Evolutionary conservation across 2,113 vertebrate species (phyloP).

Genomic region (Amazona vittata): DNA sequence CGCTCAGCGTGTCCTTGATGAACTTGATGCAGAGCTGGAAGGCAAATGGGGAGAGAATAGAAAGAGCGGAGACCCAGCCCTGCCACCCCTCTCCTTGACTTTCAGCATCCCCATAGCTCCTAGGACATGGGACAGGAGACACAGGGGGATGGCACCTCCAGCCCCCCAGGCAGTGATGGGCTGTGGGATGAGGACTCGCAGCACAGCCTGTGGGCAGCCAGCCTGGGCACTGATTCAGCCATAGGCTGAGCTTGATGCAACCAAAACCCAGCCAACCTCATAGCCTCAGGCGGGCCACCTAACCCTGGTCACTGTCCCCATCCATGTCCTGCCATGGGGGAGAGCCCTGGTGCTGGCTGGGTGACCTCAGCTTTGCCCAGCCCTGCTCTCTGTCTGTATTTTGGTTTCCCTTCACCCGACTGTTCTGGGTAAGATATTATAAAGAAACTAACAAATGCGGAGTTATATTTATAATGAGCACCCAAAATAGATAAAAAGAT

Average conservation of each 20-base stretch:
- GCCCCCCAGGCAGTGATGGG: not conserved
- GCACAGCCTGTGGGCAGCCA: not conserved
- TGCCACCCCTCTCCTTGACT: accelerated
- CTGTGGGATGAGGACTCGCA: not conserved
- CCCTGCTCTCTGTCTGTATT: not conserved
- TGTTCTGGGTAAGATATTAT: not conserved
- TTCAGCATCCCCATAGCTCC: not conserved
- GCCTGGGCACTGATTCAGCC: not conserved
- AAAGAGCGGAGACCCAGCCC: accelerated
- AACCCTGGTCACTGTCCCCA: not conserved
- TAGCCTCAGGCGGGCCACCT: not conserved
- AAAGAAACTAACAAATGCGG: not conserved
- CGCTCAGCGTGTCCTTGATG: constrained; percentile 72
- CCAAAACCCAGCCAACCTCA: not conserved
- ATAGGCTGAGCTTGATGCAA: not conserved
- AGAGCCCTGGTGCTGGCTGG: not conserved
- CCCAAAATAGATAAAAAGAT: not conserved
- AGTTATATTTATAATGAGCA: not conserved
- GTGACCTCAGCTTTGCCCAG: not conserved
- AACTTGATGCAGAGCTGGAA: constrained; percentile 78
- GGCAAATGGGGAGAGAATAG: not conserved
- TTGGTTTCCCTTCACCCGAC: not conserved
- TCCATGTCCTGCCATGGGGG: not conserved
- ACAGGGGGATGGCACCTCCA: not conserved
- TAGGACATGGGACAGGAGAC: not conserved